phyloP scores from a whole-genome alignment of 2,888 invertebrate genomes.

The Ephialtes manifestator region DNA sequence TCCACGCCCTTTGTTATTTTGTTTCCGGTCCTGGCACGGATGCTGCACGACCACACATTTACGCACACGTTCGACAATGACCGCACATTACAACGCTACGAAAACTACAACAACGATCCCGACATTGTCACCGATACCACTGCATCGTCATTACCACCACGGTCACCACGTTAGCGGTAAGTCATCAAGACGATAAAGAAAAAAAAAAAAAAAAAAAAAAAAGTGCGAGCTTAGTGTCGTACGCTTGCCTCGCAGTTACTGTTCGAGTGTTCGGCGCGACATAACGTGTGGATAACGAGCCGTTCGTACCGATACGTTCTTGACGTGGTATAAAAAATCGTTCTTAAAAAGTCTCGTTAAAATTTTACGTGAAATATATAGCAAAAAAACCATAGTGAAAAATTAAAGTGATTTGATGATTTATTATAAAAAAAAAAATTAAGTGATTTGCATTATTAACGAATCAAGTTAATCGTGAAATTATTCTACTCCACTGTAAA shows the following conservation, averaged over 20 bases:
- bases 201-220: constrained; percentile 34
- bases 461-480: not conserved
- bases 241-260: constrained; percentile 49
- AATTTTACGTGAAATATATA: not conserved
- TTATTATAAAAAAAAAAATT: too few relatives aligned
- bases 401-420: too few relatives aligned
- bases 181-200: constrained; percentile 65
- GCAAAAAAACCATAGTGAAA: not conserved
- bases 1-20: constrained; percentile 71
- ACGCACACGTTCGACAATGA: constrained; percentile 63
- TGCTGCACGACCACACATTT: constrained; percentile 76
- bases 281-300: constrained; percentile 36
- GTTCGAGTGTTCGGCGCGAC: constrained; percentile 53
- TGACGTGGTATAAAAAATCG: too few relatives aligned
- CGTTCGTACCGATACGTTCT: constrained; percentile 1
- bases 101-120: constrained; percentile 50
- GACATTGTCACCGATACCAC: constrained; percentile 63
- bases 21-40: constrained; percentile 80
- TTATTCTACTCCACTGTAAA: not conserved
- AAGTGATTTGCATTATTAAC: not conserved
- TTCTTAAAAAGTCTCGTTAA: constrained; percentile 11
- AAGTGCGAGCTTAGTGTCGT: constrained; percentile 47
- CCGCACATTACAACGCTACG: constrained; percentile 55
- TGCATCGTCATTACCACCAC: constrained; percentile 68
- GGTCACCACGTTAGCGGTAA: constrained; percentile 71